Evolutionary conservation across 2,113 vertebrate species (phyloP).

Genomic region (Cygnus buccinator): DNA sequence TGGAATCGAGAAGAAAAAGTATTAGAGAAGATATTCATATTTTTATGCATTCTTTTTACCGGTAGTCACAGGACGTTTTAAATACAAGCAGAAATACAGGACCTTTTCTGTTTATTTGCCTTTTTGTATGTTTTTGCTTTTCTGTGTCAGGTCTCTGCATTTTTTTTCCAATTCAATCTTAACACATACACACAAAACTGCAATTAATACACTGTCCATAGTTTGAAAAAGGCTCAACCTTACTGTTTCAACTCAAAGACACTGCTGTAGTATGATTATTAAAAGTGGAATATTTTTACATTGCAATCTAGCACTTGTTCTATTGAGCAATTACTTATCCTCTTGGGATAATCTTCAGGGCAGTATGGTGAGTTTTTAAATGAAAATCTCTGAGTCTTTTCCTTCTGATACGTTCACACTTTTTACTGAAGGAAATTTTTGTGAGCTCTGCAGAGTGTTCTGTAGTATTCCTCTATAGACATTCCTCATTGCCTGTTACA

Average conservation of each 20-base stretch:
- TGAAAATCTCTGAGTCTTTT: constrained; percentile 29
- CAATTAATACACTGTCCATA: background rate
- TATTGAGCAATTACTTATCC: constrained; percentile 60
- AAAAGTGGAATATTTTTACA: constrained; percentile 11
- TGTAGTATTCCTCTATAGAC: background rate
- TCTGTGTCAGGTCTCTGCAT: background rate
- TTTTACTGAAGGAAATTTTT: constrained; percentile 11
- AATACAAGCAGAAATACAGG: constrained; percentile 16
- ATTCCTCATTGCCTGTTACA: constrained; percentile 15
- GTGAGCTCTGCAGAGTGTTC: background rate
- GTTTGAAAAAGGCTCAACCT: constrained; percentile 24
- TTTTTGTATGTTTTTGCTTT: background rate
- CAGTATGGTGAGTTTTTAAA: constrained; percentile 45
- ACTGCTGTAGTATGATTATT: background rate
- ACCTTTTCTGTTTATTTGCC: background rate
- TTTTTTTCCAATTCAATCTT: background rate
- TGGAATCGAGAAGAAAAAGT: constrained; percentile 22
- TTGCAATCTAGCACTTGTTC: constrained; percentile 37
- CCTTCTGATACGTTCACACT: constrained; percentile 16
- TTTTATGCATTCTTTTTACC: constrained; percentile 16
- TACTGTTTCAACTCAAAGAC: constrained; percentile 27
- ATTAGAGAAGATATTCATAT: constrained; percentile 5
- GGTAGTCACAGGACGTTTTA: constrained; percentile 48
- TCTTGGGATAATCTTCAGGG: constrained; percentile 41
- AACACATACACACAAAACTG: background rate